Percentiles rank a stretch among this genome's conserved stretches.
Conservation (phyloP, 2,113 vertebrate genomes). For the Podilymbus podiceps region DNA sequence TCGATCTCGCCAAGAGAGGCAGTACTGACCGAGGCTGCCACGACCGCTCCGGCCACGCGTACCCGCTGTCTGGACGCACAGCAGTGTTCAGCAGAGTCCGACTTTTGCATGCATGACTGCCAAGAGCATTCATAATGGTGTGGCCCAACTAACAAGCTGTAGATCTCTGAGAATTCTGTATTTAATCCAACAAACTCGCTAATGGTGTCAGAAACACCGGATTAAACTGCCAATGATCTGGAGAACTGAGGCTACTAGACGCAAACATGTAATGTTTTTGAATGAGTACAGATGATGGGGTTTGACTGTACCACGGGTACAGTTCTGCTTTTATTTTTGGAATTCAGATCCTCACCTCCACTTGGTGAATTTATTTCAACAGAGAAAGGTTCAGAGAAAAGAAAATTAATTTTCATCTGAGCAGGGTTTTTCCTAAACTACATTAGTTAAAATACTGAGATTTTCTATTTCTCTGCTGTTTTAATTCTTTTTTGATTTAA, state of each 20-base stretch:
- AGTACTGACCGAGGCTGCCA: background rate
- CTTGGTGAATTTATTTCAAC: background rate
- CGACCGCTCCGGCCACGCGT: accelerated
- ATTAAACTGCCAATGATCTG: background rate
- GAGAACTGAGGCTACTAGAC: background rate
- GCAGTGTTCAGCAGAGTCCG: accelerated
- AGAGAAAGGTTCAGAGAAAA: background rate
- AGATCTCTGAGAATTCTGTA: background rate
- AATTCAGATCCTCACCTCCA: background rate
- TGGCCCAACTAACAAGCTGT: background rate
- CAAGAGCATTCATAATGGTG: accelerated
- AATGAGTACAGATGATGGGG: accelerated
- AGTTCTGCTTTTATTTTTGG: accelerated
- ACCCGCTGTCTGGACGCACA: too few relatives aligned
- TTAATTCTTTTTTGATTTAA: background rate
- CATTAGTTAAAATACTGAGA: accelerated
- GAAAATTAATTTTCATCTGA: background rate
- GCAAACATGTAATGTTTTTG: background rate
- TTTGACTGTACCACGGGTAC: background rate
- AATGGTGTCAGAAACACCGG: background rate
- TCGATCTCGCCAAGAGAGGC: accelerated
- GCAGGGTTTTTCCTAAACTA: background rate
- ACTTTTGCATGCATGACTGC: accelerated
- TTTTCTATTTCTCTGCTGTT: background rate
- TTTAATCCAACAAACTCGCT: background rate